Evolutionary conservation across 2,113 vertebrate genomes (phyloP).

Genomic region (Oceanodroma tethys): DNA sequence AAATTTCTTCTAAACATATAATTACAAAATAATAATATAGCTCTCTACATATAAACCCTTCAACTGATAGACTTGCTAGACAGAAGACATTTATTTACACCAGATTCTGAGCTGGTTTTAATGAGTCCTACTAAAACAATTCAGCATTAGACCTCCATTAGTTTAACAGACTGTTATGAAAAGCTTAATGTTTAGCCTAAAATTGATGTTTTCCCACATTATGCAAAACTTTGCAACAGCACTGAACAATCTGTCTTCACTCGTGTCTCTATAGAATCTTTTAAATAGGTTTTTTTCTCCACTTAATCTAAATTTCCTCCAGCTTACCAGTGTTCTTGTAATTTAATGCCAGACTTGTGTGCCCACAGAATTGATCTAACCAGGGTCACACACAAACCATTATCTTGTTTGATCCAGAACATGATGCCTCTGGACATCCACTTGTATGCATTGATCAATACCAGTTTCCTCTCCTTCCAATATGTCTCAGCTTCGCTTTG

Average conservation of each 20-base stretch:
- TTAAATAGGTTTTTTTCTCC: background rate
- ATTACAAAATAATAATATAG: background rate
- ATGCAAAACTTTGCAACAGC: background rate
- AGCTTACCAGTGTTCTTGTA: background rate
- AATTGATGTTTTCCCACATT: background rate
- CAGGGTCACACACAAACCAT: background rate
- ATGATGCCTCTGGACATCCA: background rate
- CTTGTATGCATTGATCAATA: background rate
- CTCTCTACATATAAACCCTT: background rate
- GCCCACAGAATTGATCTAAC: background rate
- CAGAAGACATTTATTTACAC: background rate
- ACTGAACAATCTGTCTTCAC: background rate
- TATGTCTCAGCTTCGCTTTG: background rate
- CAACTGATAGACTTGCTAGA: background rate
- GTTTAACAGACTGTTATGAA: background rate
- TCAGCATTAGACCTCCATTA: background rate
- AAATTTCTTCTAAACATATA: background rate
- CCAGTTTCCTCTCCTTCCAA: background rate
- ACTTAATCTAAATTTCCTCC: background rate
- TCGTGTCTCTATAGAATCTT: background rate
- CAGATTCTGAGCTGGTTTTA: background rate
- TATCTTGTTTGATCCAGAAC: background rate
- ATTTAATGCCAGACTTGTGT: background rate
- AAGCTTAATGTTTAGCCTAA: background rate
- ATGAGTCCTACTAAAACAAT: background rate